Conservation (phyloP, 2,797 vertebrate genomes). For the Pangasius djambal region DNA sequence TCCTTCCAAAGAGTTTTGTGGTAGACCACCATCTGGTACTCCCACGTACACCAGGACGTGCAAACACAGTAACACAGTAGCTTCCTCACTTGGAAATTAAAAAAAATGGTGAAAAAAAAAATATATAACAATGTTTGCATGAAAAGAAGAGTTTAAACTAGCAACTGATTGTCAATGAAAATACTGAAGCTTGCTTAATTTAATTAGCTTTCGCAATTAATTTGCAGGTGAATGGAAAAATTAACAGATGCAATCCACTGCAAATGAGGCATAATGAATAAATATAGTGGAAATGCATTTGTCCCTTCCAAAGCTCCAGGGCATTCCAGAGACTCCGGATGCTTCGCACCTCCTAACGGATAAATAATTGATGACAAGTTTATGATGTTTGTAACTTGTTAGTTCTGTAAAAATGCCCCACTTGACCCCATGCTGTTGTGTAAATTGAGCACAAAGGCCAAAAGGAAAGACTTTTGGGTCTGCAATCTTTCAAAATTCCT, state of each 20-base stretch:
- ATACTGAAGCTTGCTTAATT: background rate
- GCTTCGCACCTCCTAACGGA: background rate
- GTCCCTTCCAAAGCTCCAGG: background rate
- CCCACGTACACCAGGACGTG: constrained; percentile 18
- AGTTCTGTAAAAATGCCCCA: constrained; percentile 32
- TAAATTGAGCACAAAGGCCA: constrained; percentile 16
- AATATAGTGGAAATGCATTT: background rate
- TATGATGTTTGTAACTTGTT: constrained; percentile 37
- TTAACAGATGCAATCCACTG: background rate
- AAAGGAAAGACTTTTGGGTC: constrained; percentile 1
- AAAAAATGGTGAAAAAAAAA: background rate
- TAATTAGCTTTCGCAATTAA: background rate
- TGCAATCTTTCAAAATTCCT: background rate
- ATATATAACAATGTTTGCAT: background rate
- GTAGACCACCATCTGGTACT: constrained; percentile 42
- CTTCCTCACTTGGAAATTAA: background rate
- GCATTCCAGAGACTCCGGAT: constrained; percentile 28
- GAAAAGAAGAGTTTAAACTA: background rate
- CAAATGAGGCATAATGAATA: background rate
- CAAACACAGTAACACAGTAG: background rate
- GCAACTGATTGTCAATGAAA: background rate
- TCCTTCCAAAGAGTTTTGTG: constrained; percentile 44
- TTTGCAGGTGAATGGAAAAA: background rate
- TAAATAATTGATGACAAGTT: constrained; percentile 50
- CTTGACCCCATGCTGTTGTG: constrained; percentile 44